Evolutionary conservation across 2,888 invertebrate genomes (phyloP).

Genomic region (Taenaris catops): DNA sequence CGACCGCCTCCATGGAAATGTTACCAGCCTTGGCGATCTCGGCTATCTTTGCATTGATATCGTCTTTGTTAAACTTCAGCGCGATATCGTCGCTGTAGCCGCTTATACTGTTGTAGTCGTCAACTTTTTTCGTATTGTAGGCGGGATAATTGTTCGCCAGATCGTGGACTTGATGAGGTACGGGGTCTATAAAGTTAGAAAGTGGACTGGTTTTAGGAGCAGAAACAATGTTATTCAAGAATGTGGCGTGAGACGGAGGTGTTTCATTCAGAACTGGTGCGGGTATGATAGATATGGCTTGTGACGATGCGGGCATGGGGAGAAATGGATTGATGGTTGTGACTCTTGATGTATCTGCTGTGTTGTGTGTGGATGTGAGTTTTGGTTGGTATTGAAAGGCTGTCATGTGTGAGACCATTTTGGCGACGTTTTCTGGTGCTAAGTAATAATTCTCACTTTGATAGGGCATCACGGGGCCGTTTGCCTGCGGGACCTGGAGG

Average conservation of each 20-base stretch:
- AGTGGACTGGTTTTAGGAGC: slow-evolving; percentile 57
- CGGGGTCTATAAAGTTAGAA: slow-evolving; percentile 74
- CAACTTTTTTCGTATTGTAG: slow-evolving; percentile 68
- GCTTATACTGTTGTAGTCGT: slow-evolving; percentile 68
- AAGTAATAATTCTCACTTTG: slow-evolving; percentile 66
- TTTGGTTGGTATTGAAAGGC: slow-evolving; percentile 54
- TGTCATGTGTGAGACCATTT: slow-evolving; percentile 71
- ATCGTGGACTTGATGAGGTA: slow-evolving; percentile 66
- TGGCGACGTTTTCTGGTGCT: slow-evolving; percentile 61
- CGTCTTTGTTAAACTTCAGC: slow-evolving; percentile 62
- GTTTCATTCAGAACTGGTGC: slow-evolving; percentile 56
- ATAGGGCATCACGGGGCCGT: slow-evolving; percentile 55
- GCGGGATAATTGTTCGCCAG: slow-evolving; percentile 47
- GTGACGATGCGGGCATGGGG: slow-evolving; percentile 59
- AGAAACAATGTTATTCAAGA: slow-evolving; percentile 40
- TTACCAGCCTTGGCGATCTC: slow-evolving; percentile 85
- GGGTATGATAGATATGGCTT: slow-evolving; percentile 55
- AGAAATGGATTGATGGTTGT: slow-evolving; percentile 79
- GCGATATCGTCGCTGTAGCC: slow-evolving; percentile 67
- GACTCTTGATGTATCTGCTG: slow-evolving; percentile 46
- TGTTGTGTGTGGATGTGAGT: slow-evolving; percentile 54
- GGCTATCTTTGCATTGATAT: slow-evolving; percentile 67
- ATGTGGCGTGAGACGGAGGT: slow-evolving; percentile 37
- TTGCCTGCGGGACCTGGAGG: slow-evolving; percentile 54
- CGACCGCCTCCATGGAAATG: slow-evolving; percentile 87